Conservation (phyloP, 2,797 vertebrate genomes). For the Epinephelus coioides region DNA sequence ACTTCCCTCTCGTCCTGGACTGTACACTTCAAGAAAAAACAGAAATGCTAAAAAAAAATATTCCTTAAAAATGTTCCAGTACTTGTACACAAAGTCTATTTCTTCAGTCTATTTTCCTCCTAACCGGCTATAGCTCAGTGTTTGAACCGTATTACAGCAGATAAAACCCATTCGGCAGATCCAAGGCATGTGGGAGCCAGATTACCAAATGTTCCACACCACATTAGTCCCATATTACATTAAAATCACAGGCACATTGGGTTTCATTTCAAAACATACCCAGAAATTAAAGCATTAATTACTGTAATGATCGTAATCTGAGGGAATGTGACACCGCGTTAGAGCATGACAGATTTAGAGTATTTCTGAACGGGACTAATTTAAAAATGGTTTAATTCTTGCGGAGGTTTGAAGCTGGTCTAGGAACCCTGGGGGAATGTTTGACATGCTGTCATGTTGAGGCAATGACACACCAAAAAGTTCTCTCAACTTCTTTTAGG, state of each 20-base stretch:
- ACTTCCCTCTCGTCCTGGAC: not conserved
- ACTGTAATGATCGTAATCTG: slow-evolving; percentile 85
- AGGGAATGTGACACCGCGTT: slow-evolving; percentile 80
- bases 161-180: slow-evolving; percentile 76
- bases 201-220: slow-evolving; percentile 79
- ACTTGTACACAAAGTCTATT: slow-evolving; percentile 49
- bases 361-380: slow-evolving; percentile 79
- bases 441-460: slow-evolving; percentile 70
- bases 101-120: slow-evolving; percentile 44
- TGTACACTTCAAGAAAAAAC: slow-evolving; percentile 7
- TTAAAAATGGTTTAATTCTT: slow-evolving; percentile 81
- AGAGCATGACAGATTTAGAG: slow-evolving; percentile 83
- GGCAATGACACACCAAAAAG: slow-evolving; percentile 47
- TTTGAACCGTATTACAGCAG: slow-evolving; percentile 69
- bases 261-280: slow-evolving; percentile 81
- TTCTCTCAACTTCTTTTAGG: slow-evolving; percentile 41
- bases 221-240: slow-evolving; percentile 81
- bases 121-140: slow-evolving; percentile 55
- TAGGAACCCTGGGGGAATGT: slow-evolving; percentile 66
- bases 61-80: slow-evolving; percentile 24
- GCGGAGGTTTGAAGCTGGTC: slow-evolving; percentile 74
- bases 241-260: slow-evolving; percentile 78
- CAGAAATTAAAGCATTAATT: slow-evolving; percentile 85
- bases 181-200: slow-evolving; percentile 76
- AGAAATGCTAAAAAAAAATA: slow-evolving; percentile 7